Base-by-base conservation (phyloP, 2,113 vertebrate species). In the Hiodon tergisus region DNA sequence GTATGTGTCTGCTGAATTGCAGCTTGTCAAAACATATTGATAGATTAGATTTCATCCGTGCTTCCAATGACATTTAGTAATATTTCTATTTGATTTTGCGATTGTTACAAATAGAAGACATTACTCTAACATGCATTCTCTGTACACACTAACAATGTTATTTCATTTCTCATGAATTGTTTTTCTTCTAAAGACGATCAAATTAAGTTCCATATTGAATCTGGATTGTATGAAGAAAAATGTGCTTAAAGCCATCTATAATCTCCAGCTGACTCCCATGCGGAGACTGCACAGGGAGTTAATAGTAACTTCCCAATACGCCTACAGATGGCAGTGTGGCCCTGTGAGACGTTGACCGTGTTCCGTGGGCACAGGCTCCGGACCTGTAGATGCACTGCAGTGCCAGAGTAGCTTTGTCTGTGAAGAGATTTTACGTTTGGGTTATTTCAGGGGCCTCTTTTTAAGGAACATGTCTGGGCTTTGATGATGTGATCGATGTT, bases 241-340 rank as follows among this genome's bases (percentile, higher is more conserved):
- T 58, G 69, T 57, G 46, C 48, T 59, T 58, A 9, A 17, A 50
- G 2, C 50, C 13, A 63, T 53, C 69, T 16, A 59, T 61, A 17
- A 69, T 58, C 50, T 70, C 10, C 47, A 14, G 46, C 17, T 54
- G n/a, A 13, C 31, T 31, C 7, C 46, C 31, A n/a, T 73, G 76
- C 2, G 48, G 55, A 4, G 16, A 31, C 17, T 58, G 9, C 6
- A n/a, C 17, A 4, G 31, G 31, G 6, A 6, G 47, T 58, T 57
- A 5, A 9, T 4, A 0, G 54, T 10, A 53, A 51, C 63, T 4
- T 57, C 69, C 14, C 6, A 5, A 31, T 48, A 4, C 5, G 9
- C 79, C 84, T 81, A 70, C 76, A 85, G 82, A 80, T 74, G 84
- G 82, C 79, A 78, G 47, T 83, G 71, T 83, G 80, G 73, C 80